Evolutionary conservation across 2,113 vertebrate genomes (phyloP).

Genomic region (Labrus mixtus): DNA sequence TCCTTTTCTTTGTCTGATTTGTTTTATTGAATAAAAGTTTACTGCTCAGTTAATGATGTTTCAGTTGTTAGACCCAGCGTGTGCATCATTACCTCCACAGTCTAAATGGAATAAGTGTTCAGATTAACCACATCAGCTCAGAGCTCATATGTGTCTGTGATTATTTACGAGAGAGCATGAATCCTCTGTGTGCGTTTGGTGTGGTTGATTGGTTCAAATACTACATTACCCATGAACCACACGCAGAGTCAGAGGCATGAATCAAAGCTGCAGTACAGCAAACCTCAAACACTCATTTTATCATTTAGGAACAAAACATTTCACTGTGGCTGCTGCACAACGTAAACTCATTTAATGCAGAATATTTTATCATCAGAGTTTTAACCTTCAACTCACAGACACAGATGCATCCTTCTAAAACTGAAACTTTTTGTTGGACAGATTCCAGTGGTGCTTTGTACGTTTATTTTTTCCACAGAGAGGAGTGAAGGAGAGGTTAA

Average conservation of each 20-base stretch:
- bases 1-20: neutral
- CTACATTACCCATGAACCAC: conserved; percentile 4
- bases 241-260: neutral
- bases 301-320: neutral
- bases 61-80: neutral
- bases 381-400: neutral
- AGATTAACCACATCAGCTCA: neutral
- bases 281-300: neutral
- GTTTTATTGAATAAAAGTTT: neutral
- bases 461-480: too few species aligned
- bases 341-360: neutral
- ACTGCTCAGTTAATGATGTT: neutral
- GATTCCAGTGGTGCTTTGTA: too few species aligned
- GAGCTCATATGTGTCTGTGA: neutral
- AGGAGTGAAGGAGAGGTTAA: neutral
- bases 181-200: neutral
- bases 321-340: neutral
- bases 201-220: neutral
- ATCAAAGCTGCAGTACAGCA: neutral
- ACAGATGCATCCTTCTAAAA: neutral
- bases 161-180: neutral
- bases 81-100: neutral
- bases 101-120: neutral
- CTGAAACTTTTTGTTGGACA: too few species aligned
- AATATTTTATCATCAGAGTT: neutral